Evolutionary conservation across 2,113 vertebrate genomes (phyloP).

Genomic region (Clarias magur): DNA sequence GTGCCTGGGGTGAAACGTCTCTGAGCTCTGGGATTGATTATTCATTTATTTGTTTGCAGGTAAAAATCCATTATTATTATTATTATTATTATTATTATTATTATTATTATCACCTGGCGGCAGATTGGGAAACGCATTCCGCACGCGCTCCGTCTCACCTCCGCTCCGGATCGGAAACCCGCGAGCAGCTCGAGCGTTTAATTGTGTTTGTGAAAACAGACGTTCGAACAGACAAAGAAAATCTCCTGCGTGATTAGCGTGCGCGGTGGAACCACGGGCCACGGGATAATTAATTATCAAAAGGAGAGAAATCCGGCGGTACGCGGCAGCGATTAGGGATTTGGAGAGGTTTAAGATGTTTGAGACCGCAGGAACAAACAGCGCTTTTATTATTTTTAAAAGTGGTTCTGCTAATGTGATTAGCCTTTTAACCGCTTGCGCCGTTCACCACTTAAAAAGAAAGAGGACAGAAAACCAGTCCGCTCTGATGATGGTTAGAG

Average conservation of each 20-base stretch:
- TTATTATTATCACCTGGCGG: not conserved
- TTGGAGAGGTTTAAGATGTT: not conserved
- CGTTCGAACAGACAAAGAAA: slow-evolving; percentile 27
- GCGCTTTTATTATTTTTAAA: not conserved
- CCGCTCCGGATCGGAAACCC: slow-evolving; percentile 6
- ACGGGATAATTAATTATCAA: slow-evolving; percentile 22
- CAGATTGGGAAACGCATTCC: slow-evolving; percentile 26
- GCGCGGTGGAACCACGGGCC: slow-evolving; percentile 3
- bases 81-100: no score
- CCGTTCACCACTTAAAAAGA: not conserved
- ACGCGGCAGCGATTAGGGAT: not conserved
- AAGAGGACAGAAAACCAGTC: not conserved
- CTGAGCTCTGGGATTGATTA: not conserved
- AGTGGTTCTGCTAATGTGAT: not conserved
- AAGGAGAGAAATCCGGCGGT: not conserved
- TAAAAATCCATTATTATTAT: not conserved
- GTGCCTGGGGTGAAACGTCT: not conserved
- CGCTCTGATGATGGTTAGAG: not conserved
- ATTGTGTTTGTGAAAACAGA: slow-evolving; percentile 44
- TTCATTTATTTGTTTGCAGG: no score
- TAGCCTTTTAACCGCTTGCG: not conserved
- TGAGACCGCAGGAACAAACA: not conserved
- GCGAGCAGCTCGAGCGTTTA: slow-evolving; percentile 37
- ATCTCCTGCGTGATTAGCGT: slow-evolving; percentile 33
- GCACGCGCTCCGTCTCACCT: not conserved